Percentiles rank a stretch among this genome's conserved stretches.
Evolutionary conservation across 2,888 invertebrate species (phyloP).

Genomic region (Callimorpha dominula): DNA sequence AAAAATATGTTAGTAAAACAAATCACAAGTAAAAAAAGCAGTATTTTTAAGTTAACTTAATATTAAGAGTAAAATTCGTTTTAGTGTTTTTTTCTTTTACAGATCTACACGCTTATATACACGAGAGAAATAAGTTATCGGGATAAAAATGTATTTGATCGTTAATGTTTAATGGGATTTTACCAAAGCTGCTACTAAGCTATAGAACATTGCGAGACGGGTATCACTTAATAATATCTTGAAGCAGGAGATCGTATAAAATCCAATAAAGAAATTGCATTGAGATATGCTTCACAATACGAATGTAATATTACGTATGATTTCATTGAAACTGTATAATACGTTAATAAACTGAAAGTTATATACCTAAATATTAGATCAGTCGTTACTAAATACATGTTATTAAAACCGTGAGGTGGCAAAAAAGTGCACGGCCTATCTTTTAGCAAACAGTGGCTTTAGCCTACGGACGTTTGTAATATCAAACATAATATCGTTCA

Average conservation of each 20-base stretch:
- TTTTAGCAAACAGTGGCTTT: not conserved
- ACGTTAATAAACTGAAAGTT: not conserved
- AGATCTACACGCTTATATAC: no score
- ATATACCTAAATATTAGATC: not conserved
- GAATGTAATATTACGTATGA: constrained; percentile 34
- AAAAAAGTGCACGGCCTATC: not conserved
- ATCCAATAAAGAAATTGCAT: constrained; percentile 54
- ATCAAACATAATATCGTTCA: not conserved
- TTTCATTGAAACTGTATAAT: not conserved
- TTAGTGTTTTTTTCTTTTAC: no score
- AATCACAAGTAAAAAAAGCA: no score
- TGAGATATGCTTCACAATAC: constrained; percentile 29
- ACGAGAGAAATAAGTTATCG: no score
- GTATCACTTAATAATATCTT: constrained; percentile 6
- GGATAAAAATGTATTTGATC: no score
- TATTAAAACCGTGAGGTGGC: not conserved
- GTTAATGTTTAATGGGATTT: no score
- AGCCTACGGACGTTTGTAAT: not conserved
- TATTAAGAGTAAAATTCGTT: no score
- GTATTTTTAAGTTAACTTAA: no score
- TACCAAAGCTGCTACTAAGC: not conserved
- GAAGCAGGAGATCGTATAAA: constrained; percentile 29
- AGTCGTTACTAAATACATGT: not conserved
- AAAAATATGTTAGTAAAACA: no score
- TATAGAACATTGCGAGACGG: not conserved